Evolutionary conservation across 2,888 invertebrate species (phyloP).

Genomic region (Andrena trimmerana): DNA sequence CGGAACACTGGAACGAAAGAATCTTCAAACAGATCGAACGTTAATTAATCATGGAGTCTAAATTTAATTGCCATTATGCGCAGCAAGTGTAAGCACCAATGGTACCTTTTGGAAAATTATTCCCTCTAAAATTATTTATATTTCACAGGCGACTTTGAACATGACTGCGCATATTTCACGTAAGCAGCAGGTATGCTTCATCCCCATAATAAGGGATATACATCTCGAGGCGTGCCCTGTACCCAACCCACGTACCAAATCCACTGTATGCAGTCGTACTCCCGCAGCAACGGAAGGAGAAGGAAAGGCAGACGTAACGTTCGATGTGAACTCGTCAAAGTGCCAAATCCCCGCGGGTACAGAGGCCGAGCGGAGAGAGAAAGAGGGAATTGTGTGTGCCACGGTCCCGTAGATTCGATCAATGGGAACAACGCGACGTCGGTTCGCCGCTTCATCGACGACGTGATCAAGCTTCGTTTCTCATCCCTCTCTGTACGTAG

Average conservation of each 20-base stretch:
- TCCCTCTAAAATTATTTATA: background rate
- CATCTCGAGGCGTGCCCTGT: conserved; percentile 12
- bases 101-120: background rate
- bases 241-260: conserved; percentile 25
- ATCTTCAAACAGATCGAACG: too few species aligned
- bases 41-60: too few species aligned
- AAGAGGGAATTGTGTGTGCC: conserved; percentile 36
- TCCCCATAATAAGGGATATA: conserved; percentile 7
- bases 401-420: conserved; percentile 66
- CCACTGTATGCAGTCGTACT: background rate
- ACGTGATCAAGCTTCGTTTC: conserved; percentile 65
- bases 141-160: background rate
- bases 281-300: background rate
- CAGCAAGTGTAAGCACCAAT: too few species aligned
- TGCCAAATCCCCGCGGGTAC: conserved; percentile 69
- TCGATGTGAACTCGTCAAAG: conserved; percentile 71
- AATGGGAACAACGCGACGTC: conserved; percentile 66
- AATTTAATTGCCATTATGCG: too few species aligned
- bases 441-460: conserved; percentile 68
- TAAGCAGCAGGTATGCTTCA: background rate
- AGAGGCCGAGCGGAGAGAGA: conserved; percentile 27
- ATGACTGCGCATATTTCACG: background rate
- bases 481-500: conserved; percentile 41
- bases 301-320: conserved; percentile 45
- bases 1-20: too few species aligned